Evolutionary conservation across 1,140 invertebrate species (phyloP), one percentile per base, ranked within the genome.

Genomic region (Hestina assimilis): DNA sequence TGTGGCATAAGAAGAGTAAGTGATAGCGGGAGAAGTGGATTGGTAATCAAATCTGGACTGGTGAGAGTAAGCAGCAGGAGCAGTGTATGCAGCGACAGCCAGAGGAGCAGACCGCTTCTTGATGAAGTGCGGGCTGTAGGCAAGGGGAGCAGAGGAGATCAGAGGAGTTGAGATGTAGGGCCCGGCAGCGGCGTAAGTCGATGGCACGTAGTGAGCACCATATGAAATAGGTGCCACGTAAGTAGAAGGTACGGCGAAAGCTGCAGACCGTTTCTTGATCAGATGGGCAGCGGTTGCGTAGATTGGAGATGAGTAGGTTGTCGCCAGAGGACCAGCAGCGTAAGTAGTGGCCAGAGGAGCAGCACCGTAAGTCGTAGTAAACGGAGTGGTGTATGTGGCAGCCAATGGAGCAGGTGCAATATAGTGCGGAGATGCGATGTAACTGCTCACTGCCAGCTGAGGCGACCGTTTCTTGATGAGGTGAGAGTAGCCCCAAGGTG

Each of bases 391-490:
- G 24, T 28, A 28, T 9, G 24, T 6, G 24, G n/a, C n/a, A 4
- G 29, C 29, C 1, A 31, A 12, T 12, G 29, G 29, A 31, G 29
- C 11, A 31, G 29, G 12, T 11, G 29, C 9, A 12, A 31, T 5
- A 11, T 38, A 38, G n/a, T 63, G 4, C 58, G n/a, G 68, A 46
- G 11, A 62, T 0, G 64, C 65, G 66, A 73, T 60, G 54, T 66
- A 72, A 17, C 59, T 59, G 38, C 59, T 57, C 23, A 72, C 47
- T 19, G 67, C 58, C 14, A 68, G 35, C 1, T 12, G 12, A 2
- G 31, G 12, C 15, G 75, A 75, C 0, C 79, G 69, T 46, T 82
- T 83, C 75, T 83, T 83, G 56, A 83, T 82, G 54, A 69, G 71
- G 42, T 83, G 77, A 24, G 53, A n/a, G 26, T 53, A 54, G 11